These are phyloP conservation scores for Lycia hirtaria DNA, from an alignment of 2,888 invertebrate species.

Conservation along the genomic window DNA sequence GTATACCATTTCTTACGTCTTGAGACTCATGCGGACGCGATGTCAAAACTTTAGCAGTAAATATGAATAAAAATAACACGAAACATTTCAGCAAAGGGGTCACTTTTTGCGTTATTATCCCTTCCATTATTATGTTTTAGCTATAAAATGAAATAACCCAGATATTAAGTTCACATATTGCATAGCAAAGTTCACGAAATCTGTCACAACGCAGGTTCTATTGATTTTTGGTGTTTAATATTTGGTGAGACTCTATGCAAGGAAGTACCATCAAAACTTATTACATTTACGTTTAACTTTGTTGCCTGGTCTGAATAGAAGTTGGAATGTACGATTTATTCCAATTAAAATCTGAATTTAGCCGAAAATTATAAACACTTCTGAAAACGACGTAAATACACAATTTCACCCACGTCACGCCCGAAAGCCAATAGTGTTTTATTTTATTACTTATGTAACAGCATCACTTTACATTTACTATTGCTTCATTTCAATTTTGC, in stretches of 20 bases:
- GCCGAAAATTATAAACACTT: neutral
- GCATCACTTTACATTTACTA: neutral
- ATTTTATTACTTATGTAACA: neutral
- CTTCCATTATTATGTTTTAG: conserved; percentile 62
- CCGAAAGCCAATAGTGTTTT: neutral
- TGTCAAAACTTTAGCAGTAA: conserved; percentile 78
- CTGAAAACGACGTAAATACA: neutral
- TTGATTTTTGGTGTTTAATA: conserved; percentile 60
- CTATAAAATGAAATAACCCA: conserved; percentile 13
- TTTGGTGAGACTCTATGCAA: conserved; percentile 5
- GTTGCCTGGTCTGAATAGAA: neutral
- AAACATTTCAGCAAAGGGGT: conserved; percentile 78
- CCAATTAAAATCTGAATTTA: neutral
- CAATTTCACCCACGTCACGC: neutral
- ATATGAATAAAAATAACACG: conserved; percentile 77
- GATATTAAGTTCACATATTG: conserved; percentile 44
- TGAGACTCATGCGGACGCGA: conserved; percentile 74
- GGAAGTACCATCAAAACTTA: neutral
- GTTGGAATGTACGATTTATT: neutral
- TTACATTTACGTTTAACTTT: neutral
- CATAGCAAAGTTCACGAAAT: conserved; percentile 59
- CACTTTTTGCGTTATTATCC: conserved; percentile 68
- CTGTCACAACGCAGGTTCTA: conserved; percentile 67
- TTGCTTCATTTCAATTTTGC: neutral
- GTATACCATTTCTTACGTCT: conserved; percentile 68